These are phyloP conservation scores for Vimba vimba DNA, from an alignment of 2,113 vertebrate species.

Conservation along the genomic window DNA sequence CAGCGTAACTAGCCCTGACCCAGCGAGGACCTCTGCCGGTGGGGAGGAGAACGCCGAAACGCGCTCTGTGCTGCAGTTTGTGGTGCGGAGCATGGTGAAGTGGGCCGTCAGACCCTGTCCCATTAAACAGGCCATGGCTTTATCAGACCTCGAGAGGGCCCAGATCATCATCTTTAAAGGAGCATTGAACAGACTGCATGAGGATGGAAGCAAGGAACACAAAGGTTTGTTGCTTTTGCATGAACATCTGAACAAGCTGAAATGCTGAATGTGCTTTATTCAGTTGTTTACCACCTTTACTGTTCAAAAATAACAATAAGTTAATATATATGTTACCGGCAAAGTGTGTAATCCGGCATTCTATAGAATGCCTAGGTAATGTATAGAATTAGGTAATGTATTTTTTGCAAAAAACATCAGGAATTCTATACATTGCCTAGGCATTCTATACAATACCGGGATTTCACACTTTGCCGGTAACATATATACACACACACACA, in stretches of 20 bases:
- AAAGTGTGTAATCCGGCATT: too few relatives aligned
- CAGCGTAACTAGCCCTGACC: slow-evolving; percentile 47
- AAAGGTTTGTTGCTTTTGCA: slow-evolving; percentile 68
- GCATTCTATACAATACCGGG: too few relatives aligned
- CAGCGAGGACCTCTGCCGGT: slow-evolving; percentile 18
- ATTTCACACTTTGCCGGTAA: too few relatives aligned
- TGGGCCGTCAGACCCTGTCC: slow-evolving; percentile 81
- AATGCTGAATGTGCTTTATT: background rate
- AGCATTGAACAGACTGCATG: slow-evolving; percentile 70
- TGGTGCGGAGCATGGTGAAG: slow-evolving; percentile 83
- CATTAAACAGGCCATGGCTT: slow-evolving; percentile 75
- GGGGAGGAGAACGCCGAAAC: slow-evolving; percentile 74
- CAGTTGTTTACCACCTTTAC: background rate
- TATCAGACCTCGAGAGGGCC: slow-evolving; percentile 79
- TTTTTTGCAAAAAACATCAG: too few relatives aligned
- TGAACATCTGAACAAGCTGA: background rate
- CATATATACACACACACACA: too few relatives aligned
- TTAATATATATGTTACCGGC: too few relatives aligned
- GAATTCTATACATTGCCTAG: too few relatives aligned
- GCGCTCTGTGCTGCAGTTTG: slow-evolving; percentile 76
- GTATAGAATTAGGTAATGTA: too few relatives aligned
- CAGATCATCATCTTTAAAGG: slow-evolving; percentile 82
- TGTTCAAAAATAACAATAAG: background rate
- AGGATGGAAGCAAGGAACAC: slow-evolving; percentile 67
- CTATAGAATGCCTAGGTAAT: too few relatives aligned